These are phyloP conservation scores for Phrynosoma blainvillii DNA, from an alignment of 2,113 vertebrate genomes.

Conservation along the genomic window DNA sequence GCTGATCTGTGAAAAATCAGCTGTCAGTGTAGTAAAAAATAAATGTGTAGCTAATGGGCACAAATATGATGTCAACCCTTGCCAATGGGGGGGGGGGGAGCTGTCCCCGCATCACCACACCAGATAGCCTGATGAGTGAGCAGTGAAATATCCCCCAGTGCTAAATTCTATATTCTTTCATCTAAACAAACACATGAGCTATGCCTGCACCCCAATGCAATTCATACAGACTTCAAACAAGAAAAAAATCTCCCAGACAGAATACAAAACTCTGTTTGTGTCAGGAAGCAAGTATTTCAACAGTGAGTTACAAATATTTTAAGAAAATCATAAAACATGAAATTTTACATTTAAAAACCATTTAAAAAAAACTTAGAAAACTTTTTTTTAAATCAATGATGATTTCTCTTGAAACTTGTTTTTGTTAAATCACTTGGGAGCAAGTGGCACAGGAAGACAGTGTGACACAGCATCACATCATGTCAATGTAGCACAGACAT, in stretches of 20 bases:
- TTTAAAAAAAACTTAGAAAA: background rate
- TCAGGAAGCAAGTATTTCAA: background rate
- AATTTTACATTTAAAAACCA: background rate
- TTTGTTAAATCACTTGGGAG: background rate
- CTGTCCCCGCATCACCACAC: too few species aligned
- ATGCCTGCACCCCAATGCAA: background rate
- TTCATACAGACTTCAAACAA: background rate
- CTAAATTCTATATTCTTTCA: background rate
- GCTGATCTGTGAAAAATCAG: too few species aligned
- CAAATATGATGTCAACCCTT: too few species aligned
- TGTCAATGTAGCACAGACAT: too few species aligned
- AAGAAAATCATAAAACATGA: background rate
- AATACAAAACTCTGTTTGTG: background rate
- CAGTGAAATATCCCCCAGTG: accelerated
- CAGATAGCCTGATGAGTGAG: too few species aligned
- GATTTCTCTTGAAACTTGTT: background rate
- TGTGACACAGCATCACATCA: background rate
- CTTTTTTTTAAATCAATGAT: background rate
- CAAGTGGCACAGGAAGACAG: background rate
- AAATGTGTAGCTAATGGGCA: too few species aligned
- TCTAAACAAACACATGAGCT: background rate
- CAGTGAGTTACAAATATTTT: background rate
- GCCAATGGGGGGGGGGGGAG: too few species aligned
- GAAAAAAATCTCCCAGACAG: background rate
- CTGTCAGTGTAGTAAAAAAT: too few species aligned